Base-by-base conservation (phyloP, 1,140 invertebrate genomes). In the Anadara kagoshimensis region DNA sequence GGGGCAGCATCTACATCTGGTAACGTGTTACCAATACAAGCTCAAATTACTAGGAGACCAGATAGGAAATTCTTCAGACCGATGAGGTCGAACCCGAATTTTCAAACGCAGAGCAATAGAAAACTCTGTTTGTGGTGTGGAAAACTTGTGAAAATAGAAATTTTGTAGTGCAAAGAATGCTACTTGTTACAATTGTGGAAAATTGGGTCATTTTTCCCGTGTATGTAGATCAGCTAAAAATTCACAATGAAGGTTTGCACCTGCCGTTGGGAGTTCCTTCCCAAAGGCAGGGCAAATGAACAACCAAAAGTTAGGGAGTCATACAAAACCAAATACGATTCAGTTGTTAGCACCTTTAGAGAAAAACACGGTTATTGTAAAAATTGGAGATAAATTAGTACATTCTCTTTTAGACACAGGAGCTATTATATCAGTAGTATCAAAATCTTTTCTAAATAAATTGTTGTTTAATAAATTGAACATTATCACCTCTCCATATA, bases 381-480 rank as follows among this genome's bases (percentile, higher is more conserved):
- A 22, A 5, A 22, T 69, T 20, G n/a, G 22, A 18, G 26, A 45
- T 14, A 51, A 47, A 47, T 14, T 14, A 29, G 51, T 57, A 18
- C 22, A 58, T 61, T 56, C 57, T 2, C 43, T 69, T 7, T 44
- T 69, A 24, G 67, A 69, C 11, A 68, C 65, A 22, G 65, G 54
- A 11, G 54, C 65, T 14, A 11, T 26, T n/a, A 68, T 68, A 22
- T 61, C 54, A 12, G 54, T 51, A 20, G 26, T 57, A 12, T 51
- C 45, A 14, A 51, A 67, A n/a, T 61, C 67, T 29, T 69, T 69
- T 69, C 36, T 59, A 41, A 29, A 14, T 11, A 69, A 69, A 69
- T 41, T 56, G 36, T 18, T 11, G 7, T 10, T 69, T 36, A 10
- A 14, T 14, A 26, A 51, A 12, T 41, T 45, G 11, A 51, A 16